Conservation (phyloP, 2,888 invertebrate genomes). For the Pyrrhia umbra region DNA sequence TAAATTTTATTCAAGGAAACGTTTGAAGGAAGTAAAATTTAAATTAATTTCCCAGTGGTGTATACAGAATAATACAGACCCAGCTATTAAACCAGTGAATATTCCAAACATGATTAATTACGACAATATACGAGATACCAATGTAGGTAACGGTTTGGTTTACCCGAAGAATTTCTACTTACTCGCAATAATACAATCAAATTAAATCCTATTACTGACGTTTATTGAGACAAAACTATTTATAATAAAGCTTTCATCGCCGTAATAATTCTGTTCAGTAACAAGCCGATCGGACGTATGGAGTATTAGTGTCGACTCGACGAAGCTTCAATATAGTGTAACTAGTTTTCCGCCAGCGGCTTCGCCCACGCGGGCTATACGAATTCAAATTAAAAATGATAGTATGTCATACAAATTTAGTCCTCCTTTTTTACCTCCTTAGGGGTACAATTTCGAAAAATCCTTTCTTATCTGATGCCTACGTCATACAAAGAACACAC, state of each 20-base stretch:
- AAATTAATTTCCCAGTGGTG: not conserved
- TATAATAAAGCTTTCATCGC: slow-evolving; percentile 23
- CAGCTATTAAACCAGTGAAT: not conserved
- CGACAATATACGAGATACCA: not conserved
- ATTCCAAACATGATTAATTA: slow-evolving; percentile 3
- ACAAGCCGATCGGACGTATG: slow-evolving; percentile 12
- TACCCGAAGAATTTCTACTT: slow-evolving; percentile 13
- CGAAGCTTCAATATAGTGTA: not conserved
- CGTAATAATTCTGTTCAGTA: slow-evolving; percentile 24
- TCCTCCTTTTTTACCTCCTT: no score
- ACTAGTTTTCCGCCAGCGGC: no score
- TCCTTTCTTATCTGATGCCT: no score
- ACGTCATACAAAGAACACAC: no score
- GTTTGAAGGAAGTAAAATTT: no score
- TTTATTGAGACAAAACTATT: slow-evolving; percentile 30
- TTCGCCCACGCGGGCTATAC: no score
- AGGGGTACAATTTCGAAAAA: no score
- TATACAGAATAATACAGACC: not conserved
- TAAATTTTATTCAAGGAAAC: no score
- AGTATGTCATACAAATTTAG: no score
- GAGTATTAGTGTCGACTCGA: slow-evolving; percentile 11
- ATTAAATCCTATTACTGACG: slow-evolving; percentile 36
- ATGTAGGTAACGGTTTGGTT: not conserved
- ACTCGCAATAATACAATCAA: slow-evolving; percentile 26
- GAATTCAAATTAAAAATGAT: no score